These are phyloP conservation scores for Chionis minor DNA, from an alignment of 2,113 vertebrate species.

Conservation along the genomic window DNA sequence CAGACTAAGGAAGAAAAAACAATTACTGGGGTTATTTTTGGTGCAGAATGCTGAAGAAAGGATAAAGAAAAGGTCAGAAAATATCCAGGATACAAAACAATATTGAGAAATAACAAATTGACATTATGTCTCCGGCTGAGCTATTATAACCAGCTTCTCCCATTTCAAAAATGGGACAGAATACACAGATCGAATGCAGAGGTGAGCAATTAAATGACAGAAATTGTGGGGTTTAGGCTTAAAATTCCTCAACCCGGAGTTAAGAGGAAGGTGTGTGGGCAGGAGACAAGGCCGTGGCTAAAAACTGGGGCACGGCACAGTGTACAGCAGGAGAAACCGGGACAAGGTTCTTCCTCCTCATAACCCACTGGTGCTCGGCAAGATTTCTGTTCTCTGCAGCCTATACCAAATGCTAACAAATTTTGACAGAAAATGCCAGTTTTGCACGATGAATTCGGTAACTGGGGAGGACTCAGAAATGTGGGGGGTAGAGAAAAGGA, in stretches of 20 bases:
- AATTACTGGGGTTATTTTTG: not conserved
- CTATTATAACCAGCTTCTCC: not conserved
- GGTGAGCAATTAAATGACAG: not conserved
- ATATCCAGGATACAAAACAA: not conserved
- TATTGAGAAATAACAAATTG: not conserved
- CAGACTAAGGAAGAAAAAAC: not conserved
- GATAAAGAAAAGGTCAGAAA: not conserved
- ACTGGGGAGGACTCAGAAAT: too few species aligned
- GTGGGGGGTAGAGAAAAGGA: too few species aligned
- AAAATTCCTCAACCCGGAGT: not conserved
- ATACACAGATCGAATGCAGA: not conserved
- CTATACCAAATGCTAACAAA: too few species aligned
- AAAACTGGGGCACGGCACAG: not conserved
- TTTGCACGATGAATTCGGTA: fast-evolving
- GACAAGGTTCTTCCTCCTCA: fast-evolving
- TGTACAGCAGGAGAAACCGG: not conserved
- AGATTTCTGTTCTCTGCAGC: not conserved
- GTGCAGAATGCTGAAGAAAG: not conserved
- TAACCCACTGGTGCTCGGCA: fast-evolving
- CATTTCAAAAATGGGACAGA: not conserved
- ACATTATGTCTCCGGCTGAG: not conserved
- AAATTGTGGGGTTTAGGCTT: not conserved
- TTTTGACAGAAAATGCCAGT: fast-evolving
- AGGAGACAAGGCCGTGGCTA: fast-evolving
- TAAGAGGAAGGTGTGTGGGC: fast-evolving